A percentile compares a stretch with the other conserved stretches of the same genome.
These are phyloP conservation scores for Ciconia stormi DNA, from an alignment of 2,113 vertebrate genomes.

Conservation along the genomic window DNA sequence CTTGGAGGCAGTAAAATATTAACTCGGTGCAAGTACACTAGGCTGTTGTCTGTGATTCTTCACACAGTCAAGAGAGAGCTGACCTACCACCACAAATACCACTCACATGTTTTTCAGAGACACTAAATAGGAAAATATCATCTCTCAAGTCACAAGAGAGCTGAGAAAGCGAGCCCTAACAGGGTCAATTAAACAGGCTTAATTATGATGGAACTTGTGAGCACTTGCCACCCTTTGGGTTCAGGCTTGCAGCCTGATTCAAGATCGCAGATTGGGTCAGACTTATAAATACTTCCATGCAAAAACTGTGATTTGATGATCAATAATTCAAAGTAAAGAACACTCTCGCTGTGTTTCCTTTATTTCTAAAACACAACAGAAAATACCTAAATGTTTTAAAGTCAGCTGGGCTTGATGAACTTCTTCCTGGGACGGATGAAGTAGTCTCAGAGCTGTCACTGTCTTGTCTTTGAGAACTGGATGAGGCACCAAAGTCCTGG, in stretches of 20 bases:
- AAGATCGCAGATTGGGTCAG: background rate
- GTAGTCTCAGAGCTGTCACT: background rate
- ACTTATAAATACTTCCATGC: background rate
- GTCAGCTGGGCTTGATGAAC: background rate
- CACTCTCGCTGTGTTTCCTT: background rate
- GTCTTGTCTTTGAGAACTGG: background rate
- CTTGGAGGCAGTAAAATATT: conserved; percentile 19
- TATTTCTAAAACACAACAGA: background rate
- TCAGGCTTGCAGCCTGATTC: background rate
- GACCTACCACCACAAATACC: conserved; percentile 49
- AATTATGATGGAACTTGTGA: conserved; percentile 12
- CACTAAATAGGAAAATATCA: conserved; percentile 45
- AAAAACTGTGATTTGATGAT: background rate
- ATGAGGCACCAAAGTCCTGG: background rate
- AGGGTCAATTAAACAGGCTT: conserved; percentile 46
- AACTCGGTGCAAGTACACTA: conserved; percentile 46
- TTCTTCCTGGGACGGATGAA: background rate
- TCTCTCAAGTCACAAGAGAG: conserved; percentile 59
- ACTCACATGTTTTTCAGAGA: conserved; percentile 61
- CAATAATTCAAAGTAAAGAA: conserved; percentile 1
- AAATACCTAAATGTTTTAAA: background rate
- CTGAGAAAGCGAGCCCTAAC: conserved; percentile 8
- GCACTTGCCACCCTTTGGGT: background rate
- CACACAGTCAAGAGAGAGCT: conserved; percentile 51
- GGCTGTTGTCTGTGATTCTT: conserved; percentile 61